Base-by-base conservation (phyloP, 2,113 vertebrate genomes). In the Nematolebias whitei region DNA sequence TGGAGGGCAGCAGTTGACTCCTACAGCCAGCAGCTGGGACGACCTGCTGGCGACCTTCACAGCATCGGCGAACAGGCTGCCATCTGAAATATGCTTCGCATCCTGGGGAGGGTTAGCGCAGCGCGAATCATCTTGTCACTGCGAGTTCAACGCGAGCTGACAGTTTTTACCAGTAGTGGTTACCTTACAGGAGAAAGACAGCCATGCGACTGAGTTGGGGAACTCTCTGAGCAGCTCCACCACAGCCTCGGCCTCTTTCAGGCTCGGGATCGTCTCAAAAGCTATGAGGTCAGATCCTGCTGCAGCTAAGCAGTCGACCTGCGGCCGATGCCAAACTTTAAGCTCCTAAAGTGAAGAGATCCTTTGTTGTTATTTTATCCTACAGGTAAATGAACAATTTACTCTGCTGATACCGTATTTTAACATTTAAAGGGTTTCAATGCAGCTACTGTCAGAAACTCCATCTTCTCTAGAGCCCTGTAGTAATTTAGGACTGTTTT, bases 121-220 rank as follows among this genome's bases (percentile, higher is more conserved):
- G 40, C 12, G 6, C 14, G 12, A 16, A 9, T 53, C 15, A 0
- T 55, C 38, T 13, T 8, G n/a, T 56, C 22, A 24, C 26, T 12
- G 8, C 15, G 38, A n/a, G 3, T 53, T 19, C 5, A 19, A 22
- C 13, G n/a, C 1, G 38, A 48, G 0, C 13, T 3, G 8, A 50
- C 8, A 2, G 22, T n/a, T 38, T 24, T 50, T 20, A 1, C 10
- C 5, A 11, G 12, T 14, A 24, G 1, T 8, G 11, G 13, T 85
- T 85, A 94, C 94, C 93, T 93, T 93, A 70, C 91, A 93, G 15
- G 93, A 93, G 72, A 94, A 94, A 45, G 93, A 89, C 24, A 95
- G 86, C 94, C 93, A 94, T 56, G 92, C 93, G 71, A 87, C 82
- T 6, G 73, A 54, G 60, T 89, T 75, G 6, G 93, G 93, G 63